phyloP scores from a whole-genome alignment of 2,797 vertebrate genomes.

The Onychomys leucogaster region DNA sequence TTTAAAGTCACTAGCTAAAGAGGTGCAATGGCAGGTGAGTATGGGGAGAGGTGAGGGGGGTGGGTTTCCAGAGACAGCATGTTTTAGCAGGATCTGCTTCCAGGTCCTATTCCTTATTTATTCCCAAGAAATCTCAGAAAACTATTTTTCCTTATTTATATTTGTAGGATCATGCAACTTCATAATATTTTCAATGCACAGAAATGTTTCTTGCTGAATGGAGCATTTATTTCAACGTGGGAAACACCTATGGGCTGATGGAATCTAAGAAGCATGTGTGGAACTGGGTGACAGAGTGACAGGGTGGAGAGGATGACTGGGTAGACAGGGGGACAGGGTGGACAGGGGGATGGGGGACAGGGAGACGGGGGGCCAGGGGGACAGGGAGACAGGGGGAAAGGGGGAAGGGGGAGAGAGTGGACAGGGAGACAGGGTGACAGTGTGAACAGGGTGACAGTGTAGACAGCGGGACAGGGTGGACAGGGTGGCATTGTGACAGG shows the following conservation, averaged over 20 bases:
- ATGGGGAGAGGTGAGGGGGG: too few species aligned
- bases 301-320: too few species aligned
- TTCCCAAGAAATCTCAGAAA: neutral
- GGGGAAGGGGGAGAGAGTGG: too few species aligned
- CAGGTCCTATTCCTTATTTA: neutral
- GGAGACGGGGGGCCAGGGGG: too few species aligned
- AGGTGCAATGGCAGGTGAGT: neutral
- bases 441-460: too few species aligned
- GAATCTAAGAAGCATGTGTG: neutral
- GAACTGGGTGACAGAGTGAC: too few species aligned
- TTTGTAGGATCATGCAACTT: neutral
- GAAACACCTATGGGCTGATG: neutral
- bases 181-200: neutral
- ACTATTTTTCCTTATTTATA: neutral
- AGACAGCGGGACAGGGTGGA: too few species aligned
- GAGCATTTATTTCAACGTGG: neutral
- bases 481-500: too few species aligned
- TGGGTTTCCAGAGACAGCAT: accelerated
- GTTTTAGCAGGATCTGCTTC: neutral
- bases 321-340: too few species aligned
- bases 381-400: too few species aligned
- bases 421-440: too few species aligned
- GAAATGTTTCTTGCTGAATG: neutral
- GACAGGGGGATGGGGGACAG: too few species aligned
- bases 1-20: neutral